phyloP scores from a whole-genome alignment of 2,113 vertebrate genomes.

The Mastomys coucha region DNA sequence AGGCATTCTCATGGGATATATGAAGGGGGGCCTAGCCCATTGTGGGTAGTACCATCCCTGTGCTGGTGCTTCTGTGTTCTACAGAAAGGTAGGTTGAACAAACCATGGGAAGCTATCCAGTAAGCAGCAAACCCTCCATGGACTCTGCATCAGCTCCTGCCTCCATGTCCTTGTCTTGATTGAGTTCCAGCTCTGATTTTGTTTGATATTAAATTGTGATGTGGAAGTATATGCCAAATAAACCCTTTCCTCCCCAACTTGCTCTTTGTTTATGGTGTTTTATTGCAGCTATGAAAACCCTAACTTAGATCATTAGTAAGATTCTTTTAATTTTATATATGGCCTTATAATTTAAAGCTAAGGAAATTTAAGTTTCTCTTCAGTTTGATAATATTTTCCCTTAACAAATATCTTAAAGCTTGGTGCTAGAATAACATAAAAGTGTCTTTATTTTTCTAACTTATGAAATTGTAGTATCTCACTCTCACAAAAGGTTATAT shows the following conservation, averaged over 20 bases:
- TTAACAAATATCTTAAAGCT: not conserved
- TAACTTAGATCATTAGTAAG: not conserved
- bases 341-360: not conserved
- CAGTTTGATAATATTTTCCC: not conserved
- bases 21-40: no score
- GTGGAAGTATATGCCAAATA: not conserved
- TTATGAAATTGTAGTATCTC: not conserved
- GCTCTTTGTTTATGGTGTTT: not conserved
- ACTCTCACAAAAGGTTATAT: not conserved
- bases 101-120: no score
- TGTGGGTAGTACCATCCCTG: not conserved
- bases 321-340: not conserved
- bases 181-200: not conserved
- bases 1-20: not conserved
- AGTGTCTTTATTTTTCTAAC: not conserved
- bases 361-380: conserved; percentile 40
- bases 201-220: not conserved
- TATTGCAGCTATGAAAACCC: not conserved
- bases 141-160: not conserved
- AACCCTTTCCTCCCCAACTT: not conserved
- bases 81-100: not conserved
- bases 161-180: not conserved
- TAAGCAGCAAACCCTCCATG: not conserved
- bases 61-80: not conserved
- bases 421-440: not conserved